phyloP scores from a whole-genome alignment of 1,140 invertebrate species.

The Periplaneta americana region DNA sequence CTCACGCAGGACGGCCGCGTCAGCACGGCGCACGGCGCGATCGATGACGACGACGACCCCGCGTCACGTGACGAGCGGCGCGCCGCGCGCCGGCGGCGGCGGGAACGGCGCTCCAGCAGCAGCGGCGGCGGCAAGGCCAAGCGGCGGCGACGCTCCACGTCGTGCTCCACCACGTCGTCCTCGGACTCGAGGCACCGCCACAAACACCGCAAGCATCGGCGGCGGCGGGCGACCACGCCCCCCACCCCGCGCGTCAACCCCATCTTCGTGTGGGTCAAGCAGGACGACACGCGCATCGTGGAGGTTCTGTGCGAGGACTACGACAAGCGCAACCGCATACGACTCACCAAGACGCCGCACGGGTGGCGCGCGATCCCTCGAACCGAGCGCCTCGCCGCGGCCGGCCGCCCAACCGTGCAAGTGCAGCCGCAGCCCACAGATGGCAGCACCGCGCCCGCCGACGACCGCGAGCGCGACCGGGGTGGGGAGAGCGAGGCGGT shows the following conservation, averaged over 20 bases:
- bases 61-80: conserved; percentile 28
- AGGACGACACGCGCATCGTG: conserved; percentile 67
- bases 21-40: conserved; percentile 1
- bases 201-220: conserved; percentile 25
- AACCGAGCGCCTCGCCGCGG: conserved; percentile 57
- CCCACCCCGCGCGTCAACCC: conserved; percentile 58
- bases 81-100: conserved; percentile 26
- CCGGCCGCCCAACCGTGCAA: conserved; percentile 53
- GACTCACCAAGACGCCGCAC: conserved; percentile 67
- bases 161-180: conserved; percentile 11
- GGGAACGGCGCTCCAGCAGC: background rate
- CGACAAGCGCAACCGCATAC: conserved; percentile 73
- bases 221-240: background rate
- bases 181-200: conserved; percentile 26
- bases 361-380: conserved; percentile 77
- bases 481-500: conserved; percentile 16
- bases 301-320: conserved; percentile 81
- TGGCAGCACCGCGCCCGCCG: conserved; percentile 10
- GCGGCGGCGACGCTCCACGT: conserved; percentile 15
- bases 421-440: conserved; percentile 23
- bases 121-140: conserved; percentile 3
- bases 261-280: conserved; percentile 75
- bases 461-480: conserved; percentile 21
- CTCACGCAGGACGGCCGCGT: conserved; percentile 15
- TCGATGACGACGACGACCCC: conserved; percentile 29